These are phyloP conservation scores for Drosophila sechellia DNA, from an alignment of 1,140 invertebrate genomes.

Conservation along the genomic window DNA sequence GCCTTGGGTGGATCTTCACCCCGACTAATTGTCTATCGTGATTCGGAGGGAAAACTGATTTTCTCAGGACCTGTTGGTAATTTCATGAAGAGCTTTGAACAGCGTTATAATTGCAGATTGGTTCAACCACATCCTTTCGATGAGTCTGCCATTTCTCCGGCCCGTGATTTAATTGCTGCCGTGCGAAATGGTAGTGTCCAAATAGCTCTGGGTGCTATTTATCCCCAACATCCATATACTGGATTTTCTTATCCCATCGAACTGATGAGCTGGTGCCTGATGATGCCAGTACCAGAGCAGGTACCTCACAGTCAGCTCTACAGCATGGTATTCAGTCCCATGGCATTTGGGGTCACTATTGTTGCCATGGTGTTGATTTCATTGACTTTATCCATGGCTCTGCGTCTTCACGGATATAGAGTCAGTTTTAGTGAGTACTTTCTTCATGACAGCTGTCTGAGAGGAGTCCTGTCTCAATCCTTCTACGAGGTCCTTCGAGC, in stretches of 20 bases:
- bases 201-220: slow-evolving; percentile 45
- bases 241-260: slow-evolving; percentile 67
- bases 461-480: slow-evolving; percentile 62
- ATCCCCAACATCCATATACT: slow-evolving; percentile 6
- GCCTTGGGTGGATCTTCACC: slow-evolving; percentile 64
- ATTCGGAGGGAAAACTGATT: slow-evolving; percentile 18
- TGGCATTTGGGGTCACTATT: slow-evolving; percentile 38
- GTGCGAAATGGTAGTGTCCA: slow-evolving; percentile 61
- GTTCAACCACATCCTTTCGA: slow-evolving; percentile 35
- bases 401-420: slow-evolving; percentile 47
- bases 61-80: slow-evolving; percentile 61
- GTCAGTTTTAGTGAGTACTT: slow-evolving; percentile 31
- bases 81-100: slow-evolving; percentile 48
- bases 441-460: slow-evolving; percentile 61
- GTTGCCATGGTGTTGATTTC: slow-evolving; percentile 42
- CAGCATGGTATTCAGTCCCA: slow-evolving; percentile 41
- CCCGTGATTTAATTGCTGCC: slow-evolving; percentile 27
- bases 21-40: slow-evolving; percentile 57
- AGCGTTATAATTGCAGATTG: slow-evolving; percentile 53
- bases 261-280: slow-evolving; percentile 66
- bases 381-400: slow-evolving; percentile 9
- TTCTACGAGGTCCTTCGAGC: slow-evolving; percentile 45
- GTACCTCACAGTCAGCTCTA: slow-evolving; percentile 60
- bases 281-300: slow-evolving; percentile 61
- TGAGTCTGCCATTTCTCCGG: slow-evolving; percentile 14